These are phyloP conservation scores for Hystrix brachyura DNA, from an alignment of 2,113 vertebrate genomes.

Conservation along the genomic window DNA sequence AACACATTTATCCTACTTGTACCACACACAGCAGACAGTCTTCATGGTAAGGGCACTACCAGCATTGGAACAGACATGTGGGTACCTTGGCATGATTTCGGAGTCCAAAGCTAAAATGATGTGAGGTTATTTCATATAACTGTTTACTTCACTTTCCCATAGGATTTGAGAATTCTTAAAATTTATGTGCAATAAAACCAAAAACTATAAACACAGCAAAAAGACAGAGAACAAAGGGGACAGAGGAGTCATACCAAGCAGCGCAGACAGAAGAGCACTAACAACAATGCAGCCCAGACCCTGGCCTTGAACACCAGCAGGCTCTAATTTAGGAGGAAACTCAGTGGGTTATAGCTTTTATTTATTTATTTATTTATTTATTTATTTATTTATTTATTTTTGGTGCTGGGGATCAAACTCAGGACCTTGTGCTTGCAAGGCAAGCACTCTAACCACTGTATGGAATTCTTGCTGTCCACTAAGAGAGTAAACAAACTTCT, in stretches of 20 bases:
- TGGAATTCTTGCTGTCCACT: neutral
- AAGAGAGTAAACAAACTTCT: neutral
- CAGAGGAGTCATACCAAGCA: neutral
- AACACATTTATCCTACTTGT: fast-evolving
- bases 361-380: too few relatives aligned
- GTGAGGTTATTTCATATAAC: neutral
- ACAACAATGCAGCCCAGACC: neutral
- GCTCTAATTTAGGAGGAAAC: neutral
- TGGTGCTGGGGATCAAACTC: too few relatives aligned
- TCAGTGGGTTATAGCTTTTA: neutral
- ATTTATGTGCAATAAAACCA: neutral
- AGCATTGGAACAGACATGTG: neutral
- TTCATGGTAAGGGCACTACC: neutral
- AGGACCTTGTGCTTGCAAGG: too few relatives aligned
- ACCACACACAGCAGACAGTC: neutral
- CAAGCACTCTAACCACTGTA: too few relatives aligned
- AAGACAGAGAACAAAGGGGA: neutral
- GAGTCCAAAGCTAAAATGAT: neutral
- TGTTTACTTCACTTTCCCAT: neutral
- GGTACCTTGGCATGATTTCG: neutral
- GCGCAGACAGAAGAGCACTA: neutral
- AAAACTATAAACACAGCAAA: neutral
- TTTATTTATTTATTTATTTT: too few relatives aligned
- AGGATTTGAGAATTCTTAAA: neutral
- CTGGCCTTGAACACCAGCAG: neutral